Base-by-base conservation (phyloP, 2,888 invertebrate species). In the Macrophya annulata region DNA sequence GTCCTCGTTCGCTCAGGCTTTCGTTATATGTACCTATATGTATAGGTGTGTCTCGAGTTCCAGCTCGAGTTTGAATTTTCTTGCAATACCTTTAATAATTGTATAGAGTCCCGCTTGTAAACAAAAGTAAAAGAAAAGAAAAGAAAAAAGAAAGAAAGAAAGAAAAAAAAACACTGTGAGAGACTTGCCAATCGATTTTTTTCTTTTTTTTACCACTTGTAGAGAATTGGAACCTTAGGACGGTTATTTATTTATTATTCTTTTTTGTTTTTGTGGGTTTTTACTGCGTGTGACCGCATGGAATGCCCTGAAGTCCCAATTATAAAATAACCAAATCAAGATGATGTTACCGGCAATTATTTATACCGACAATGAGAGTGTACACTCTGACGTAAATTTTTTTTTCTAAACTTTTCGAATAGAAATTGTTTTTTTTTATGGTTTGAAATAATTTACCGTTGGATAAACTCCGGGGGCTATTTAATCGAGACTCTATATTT, bases 1-100 rank as follows among this genome's bases (percentile, higher is more conserved):
- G 51, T 59, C 40, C 59, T 81, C 79, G 79, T 81, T 81, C 79
- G 79, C 43, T 59, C 79, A 81, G 79, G 62, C 79, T 81, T 59
- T 59, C 51, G 48, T 81, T 81, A 81, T 31, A 31, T 31, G 31
- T 31, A 31, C 31, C 31, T 31, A 31, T 1, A 31, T 31, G 3
- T 31, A 31, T 31, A 31, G 31, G 3, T 31, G 3, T 31, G 3
- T 43, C 81, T 81, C 62, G 62, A 81, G 81, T 81, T 81, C 81
- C 81, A 81, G 81, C 81, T 81, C 81, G 81, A 81, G 81, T 62
- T 79, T 79, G 12, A 15, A 25, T 48, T 76, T 48, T 25, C 21
- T 10, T 31, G 6, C 76, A 21, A 6, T 31, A 17, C 72, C 9
- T 45, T 43, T n/a, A 43, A 10, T 17, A 5, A 31, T 31, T 31